A percentile compares a stretch with the other conserved stretches of the same genome.
Evolutionary conservation across 2,888 invertebrate species (phyloP).

Genomic region (Tinea trinotella): DNA sequence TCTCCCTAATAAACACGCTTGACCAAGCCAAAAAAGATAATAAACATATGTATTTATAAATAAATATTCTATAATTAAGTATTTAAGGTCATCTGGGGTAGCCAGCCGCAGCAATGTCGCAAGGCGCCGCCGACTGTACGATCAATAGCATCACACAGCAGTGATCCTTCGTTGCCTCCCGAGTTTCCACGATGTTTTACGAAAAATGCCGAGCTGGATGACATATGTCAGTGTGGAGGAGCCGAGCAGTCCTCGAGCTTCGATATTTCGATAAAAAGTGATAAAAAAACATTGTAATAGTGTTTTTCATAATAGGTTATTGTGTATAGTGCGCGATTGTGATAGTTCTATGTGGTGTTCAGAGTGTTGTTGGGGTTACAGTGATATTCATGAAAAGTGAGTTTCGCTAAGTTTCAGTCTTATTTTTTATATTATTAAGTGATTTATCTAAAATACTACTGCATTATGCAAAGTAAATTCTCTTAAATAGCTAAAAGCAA

Average conservation of each 20-base stretch:
- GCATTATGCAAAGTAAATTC: no score
- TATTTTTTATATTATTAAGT: no score
- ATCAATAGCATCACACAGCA: constrained; percentile 48
- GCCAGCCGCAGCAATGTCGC: constrained; percentile 48
- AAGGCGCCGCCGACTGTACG: constrained; percentile 25
- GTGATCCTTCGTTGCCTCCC: constrained; percentile 28
- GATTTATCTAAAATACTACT: no score
- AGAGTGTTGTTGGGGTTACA: no score
- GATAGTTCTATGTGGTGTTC: no score
- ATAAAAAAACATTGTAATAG: not conserved
- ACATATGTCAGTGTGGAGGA: constrained; percentile 56
- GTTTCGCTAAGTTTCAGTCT: no score
- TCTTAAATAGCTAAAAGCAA: no score
- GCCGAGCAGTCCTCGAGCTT: constrained; percentile 53
- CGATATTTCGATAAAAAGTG: constrained; percentile 43
- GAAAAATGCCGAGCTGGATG: constrained; percentile 31
- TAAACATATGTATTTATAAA: not conserved
- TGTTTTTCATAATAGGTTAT: not conserved
- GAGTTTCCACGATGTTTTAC: constrained; percentile 26
- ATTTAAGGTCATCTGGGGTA: not conserved
- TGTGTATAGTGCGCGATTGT: not conserved
- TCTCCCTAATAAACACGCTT: not conserved
- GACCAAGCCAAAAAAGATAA: not conserved
- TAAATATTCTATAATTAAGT: constrained; percentile 4
- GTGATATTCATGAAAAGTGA: no score